Evolutionary conservation across 2,888 invertebrate genomes (phyloP).

Genomic region (Eupithecia subfuscata): DNA sequence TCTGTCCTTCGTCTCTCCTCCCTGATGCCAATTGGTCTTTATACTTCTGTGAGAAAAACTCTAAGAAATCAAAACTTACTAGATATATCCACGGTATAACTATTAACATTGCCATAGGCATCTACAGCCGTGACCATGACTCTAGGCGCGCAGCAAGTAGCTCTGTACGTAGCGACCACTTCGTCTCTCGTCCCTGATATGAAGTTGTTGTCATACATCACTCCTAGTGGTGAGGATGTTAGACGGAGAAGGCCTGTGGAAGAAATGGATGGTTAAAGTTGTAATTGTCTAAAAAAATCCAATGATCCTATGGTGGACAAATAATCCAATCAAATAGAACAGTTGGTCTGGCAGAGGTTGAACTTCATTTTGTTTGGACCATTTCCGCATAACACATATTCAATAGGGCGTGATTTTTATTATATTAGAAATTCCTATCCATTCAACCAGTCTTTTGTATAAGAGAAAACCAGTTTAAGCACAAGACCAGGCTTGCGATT

Average conservation of each 20-base stretch:
- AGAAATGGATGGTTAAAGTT: not conserved
- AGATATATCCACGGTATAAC: conserved; percentile 84
- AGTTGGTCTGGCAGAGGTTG: not conserved
- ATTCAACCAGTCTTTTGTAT: too few relatives aligned
- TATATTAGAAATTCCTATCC: too few relatives aligned
- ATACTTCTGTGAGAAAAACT: too few relatives aligned
- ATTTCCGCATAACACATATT: too few relatives aligned
- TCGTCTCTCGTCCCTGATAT: conserved; percentile 87
- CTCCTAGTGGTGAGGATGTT: conserved; percentile 83
- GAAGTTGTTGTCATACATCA: conserved; percentile 86
- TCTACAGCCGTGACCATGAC: conserved; percentile 88
- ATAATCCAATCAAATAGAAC: not conserved
- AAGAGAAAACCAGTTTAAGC: too few relatives aligned
- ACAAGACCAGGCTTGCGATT: too few relatives aligned
- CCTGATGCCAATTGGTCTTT: conserved; percentile 85
- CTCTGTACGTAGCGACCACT: conserved; percentile 86
- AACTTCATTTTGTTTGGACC: not conserved
- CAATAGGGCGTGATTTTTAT: too few relatives aligned
- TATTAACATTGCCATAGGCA: conserved; percentile 86
- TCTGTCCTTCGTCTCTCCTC: conserved; percentile 86
- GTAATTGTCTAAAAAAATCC: not conserved
- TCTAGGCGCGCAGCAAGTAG: conserved; percentile 89
- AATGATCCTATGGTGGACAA: not conserved
- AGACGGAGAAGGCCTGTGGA: conserved; percentile 84
- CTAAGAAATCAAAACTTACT: conserved; percentile 55